Percentiles rank a stretch among this genome's conserved stretches.
Evolutionary conservation across 2,113 vertebrate genomes (phyloP).

Genomic region (Anser cygnoides): DNA sequence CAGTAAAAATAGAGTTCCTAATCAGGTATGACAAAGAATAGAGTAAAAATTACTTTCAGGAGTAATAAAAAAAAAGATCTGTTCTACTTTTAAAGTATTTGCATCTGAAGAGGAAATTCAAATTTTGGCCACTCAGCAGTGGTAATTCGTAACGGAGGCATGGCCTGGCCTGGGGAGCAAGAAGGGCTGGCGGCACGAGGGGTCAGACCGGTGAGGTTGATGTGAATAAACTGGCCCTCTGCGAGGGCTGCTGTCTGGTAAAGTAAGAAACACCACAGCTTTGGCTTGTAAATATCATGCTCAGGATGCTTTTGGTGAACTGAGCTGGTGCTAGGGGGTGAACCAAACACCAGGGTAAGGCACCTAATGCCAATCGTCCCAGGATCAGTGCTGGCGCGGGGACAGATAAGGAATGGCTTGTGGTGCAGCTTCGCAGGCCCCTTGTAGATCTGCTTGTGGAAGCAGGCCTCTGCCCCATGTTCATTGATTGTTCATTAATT

Average conservation of each 20-base stretch:
- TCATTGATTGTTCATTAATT: background rate
- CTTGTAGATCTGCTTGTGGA: background rate
- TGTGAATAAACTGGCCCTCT: background rate
- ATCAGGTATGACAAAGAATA: background rate
- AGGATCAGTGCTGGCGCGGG: background rate
- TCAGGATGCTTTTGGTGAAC: background rate
- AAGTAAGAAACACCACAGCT: background rate
- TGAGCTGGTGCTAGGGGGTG: background rate
- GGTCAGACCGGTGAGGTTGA: no score
- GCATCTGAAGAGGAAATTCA: no score
- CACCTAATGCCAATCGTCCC: background rate
- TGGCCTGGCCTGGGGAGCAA: no score
- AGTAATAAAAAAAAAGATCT: background rate
- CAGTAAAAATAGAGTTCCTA: background rate
- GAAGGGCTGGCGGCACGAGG: no score
- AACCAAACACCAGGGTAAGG: background rate
- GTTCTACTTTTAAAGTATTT: background rate
- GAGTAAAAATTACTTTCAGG: background rate
- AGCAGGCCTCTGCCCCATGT: background rate
- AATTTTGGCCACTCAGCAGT: no score
- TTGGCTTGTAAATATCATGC: background rate
- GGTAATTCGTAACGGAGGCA: no score
- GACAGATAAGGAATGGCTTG: background rate
- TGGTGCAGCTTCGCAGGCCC: background rate
- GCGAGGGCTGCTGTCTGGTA: background rate